Conservation (phyloP, 2,888 invertebrate genomes). For the Brachyopa scutellaris region DNA sequence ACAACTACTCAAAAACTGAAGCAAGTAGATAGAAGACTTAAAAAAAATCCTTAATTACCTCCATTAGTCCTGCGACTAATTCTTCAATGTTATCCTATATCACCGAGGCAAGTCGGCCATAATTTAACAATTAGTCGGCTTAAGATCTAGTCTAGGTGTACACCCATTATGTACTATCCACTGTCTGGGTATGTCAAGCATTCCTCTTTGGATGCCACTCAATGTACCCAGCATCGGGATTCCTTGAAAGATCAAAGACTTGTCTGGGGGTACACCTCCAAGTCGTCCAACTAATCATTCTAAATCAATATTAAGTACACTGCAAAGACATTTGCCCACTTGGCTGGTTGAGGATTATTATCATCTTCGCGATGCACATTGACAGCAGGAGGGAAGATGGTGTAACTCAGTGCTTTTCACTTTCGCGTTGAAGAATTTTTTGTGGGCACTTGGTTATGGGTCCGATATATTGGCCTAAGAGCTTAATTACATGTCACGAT, state of each 20-base stretch:
- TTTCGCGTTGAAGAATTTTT: slow-evolving; percentile 56
- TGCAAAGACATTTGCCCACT: slow-evolving; percentile 45
- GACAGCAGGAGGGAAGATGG: slow-evolving; percentile 33
- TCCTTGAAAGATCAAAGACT: slow-evolving; percentile 64
- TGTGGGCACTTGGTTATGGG: slow-evolving; percentile 26
- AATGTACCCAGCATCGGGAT: slow-evolving; percentile 19
- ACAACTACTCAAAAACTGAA: slow-evolving; percentile 47
- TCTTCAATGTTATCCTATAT: slow-evolving; percentile 43
- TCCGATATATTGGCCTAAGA: slow-evolving; percentile 47
- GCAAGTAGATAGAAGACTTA: slow-evolving; percentile 27
- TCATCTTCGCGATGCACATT: not conserved
- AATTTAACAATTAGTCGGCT: slow-evolving; percentile 67
- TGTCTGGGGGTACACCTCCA: slow-evolving; percentile 58
- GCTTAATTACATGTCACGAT: slow-evolving; percentile 64
- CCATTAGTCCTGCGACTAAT: slow-evolving; percentile 52
- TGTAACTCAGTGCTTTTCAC: slow-evolving; percentile 46
- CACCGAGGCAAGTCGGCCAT: slow-evolving; percentile 45
- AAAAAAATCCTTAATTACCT: slow-evolving; percentile 56
- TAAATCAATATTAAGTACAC: slow-evolving; percentile 64
- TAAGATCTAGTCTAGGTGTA: slow-evolving; percentile 18
- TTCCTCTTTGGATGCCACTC: slow-evolving; percentile 1
- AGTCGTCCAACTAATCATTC: slow-evolving; percentile 67
- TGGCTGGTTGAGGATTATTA: not conserved
- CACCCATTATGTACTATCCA: not conserved
- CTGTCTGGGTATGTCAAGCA: slow-evolving; percentile 64